Base-by-base conservation (phyloP, 2,797 vertebrate genomes). In the Crypturellus tataupa region DNA sequence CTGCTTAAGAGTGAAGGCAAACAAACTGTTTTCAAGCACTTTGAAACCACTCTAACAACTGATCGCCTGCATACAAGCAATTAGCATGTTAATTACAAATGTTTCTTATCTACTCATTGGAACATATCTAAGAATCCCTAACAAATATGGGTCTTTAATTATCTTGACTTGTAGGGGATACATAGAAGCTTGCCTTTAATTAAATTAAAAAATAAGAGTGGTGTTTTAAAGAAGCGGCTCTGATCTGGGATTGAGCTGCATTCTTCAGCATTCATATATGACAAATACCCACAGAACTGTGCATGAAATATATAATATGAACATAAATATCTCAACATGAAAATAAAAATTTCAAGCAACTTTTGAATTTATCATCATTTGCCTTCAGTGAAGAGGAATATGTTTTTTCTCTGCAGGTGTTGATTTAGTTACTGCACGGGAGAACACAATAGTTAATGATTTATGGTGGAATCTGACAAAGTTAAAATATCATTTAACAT, bases 61-160 rank as follows among this genome's bases (percentile, higher is more conserved):
- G 92, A 92, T 55, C 80, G 80, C 97, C 97, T 96, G 81, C 95
- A 96, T 93, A 81, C 93, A 96, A 96, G 90, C 87, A 97, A 98
- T 98, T 97, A 97, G 84, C 80, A 96, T 97, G 93, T 85, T 98
- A 97, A 97, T 98, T 97, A 96, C 94, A 94, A 96, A 96, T 68
- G 64, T 56, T 91, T 94, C 89, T 88, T 68, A 95, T 90, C 69
- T 91, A 86, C 77, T 96, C 91, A 95, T 56, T 95, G 93, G 96
- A 94, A 84, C 77, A 84, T 75, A 96, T 97, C 92, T 85, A 89
- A 93, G 80, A 95, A 96, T 92, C 87, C 67, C 67, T 63, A 80
- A 89, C 82, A 94, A 90, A 80, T 93, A 71, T 27, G 33, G n/a
- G 75, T 91, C 75, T 91, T 96, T 94, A 87, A 85, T 91, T 94